Evolutionary conservation across 2,797 vertebrate species (phyloP), one percentile per base, ranked within the genome.

Genomic region (Valencia hispanica): DNA sequence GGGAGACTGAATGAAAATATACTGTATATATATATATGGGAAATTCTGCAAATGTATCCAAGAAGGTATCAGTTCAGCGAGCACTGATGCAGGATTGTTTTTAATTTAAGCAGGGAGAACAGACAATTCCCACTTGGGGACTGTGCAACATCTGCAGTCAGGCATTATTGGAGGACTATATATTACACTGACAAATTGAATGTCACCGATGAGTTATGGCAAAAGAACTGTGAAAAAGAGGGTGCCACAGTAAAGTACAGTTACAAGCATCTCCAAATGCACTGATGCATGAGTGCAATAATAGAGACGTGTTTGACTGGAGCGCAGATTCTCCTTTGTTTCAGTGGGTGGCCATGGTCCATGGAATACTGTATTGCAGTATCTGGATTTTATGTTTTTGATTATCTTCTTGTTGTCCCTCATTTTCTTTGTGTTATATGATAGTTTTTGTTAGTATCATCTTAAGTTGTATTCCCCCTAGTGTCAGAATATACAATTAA

Each of bases 181-280:
- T 75, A 73, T 70, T 61, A 86, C 18, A 5, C 57, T 90, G 89
- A 93, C 87, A 92, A 91, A 93, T 91, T 89, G 82, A 89, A 91
- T 88, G 91, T 82, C 88, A 91, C 84, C 72, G 34, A 89, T 94
- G 90, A 94, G 80, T 91, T 90, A 94, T 90, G 84, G 77, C 75
- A 76, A 71, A 73, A 84, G 78, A 84, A 66, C 71, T 77, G 70
- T 72, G 72, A 81, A 79, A 87, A 32, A 78, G 75, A 76, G 66
- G 79, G 25, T 86, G 86, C 84, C 68, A 87, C 74, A 83, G 61
- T 65, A 79, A 87, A 76, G 70, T 59, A 76, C 22, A 41, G 47
- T 80, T 73, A 80, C 79, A 72, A 74, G 78, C 81, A 81, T 87
- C 86, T 65, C 86, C 75, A 83, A 92, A 89, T 68, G 79, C 87